These are phyloP conservation scores for Magallana gigas DNA, from an alignment of 1,140 invertebrate genomes.

Conservation along the genomic window DNA sequence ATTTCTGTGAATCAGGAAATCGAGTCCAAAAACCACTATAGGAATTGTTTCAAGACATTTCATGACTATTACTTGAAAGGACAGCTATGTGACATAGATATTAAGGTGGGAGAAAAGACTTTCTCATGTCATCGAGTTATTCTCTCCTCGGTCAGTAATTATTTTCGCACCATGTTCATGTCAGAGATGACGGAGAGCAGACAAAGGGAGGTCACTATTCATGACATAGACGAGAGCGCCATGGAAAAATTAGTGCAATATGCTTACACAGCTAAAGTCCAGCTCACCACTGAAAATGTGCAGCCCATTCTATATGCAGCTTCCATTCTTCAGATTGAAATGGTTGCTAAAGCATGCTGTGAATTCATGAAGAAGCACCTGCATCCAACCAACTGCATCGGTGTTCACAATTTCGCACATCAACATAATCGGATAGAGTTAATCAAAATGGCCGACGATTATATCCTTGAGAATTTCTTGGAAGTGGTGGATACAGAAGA, in stretches of 20 bases:
- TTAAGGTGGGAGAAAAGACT: constrained; percentile 70
- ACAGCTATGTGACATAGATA: constrained; percentile 75
- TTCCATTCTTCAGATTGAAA: constrained; percentile 77
- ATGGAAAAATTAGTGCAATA: constrained; percentile 75
- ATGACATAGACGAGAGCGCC: constrained; percentile 77
- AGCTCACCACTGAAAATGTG: constrained; percentile 76
- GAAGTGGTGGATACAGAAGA: constrained; percentile 74
- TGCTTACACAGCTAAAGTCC: constrained; percentile 76
- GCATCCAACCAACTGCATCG: constrained; percentile 77
- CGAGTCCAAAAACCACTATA: constrained; percentile 54
- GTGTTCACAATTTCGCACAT: constrained; percentile 77
- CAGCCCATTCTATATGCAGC: constrained; percentile 77
- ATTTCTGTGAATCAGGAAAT: constrained; percentile 39
- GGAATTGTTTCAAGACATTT: constrained; percentile 64
- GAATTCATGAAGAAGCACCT: constrained; percentile 78
- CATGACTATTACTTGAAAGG: constrained; percentile 69
- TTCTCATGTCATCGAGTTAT: constrained; percentile 76
- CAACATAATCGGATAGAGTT: constrained; percentile 76
- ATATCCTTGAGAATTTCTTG: constrained; percentile 75
- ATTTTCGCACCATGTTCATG: constrained; percentile 78
- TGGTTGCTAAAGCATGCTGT: constrained; percentile 75
- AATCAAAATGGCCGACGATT: constrained; percentile 75
- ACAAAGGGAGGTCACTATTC: constrained; percentile 70
- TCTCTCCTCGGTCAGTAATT: constrained; percentile 74
- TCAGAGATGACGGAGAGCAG: constrained; percentile 76